Evolutionary conservation across 2,797 vertebrate species (phyloP).

Genomic region (Margarornis squamiger): DNA sequence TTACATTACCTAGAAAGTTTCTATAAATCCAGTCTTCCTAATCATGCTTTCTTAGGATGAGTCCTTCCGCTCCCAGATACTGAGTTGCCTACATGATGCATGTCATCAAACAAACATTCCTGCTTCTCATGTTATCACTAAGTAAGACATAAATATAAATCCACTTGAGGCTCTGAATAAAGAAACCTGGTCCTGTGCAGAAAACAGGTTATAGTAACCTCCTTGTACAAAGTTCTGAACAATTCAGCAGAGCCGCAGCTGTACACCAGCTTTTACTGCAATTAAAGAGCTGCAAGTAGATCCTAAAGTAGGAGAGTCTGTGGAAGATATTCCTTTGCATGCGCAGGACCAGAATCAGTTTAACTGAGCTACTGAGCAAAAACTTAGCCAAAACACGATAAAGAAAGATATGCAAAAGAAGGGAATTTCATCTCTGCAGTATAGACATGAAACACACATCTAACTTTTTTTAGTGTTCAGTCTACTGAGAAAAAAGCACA

Average conservation of each 20-base stretch:
- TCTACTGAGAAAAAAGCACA: background rate
- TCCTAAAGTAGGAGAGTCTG: background rate
- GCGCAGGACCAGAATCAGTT: background rate
- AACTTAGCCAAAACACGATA: background rate
- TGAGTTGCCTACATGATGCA: background rate
- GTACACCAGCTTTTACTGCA: background rate
- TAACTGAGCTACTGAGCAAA: background rate
- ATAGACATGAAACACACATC: background rate
- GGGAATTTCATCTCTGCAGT: background rate
- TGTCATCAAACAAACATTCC: background rate
- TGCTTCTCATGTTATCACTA: background rate
- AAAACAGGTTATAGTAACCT: background rate
- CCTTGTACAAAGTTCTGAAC: background rate
- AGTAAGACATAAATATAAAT: background rate
- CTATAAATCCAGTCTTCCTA: background rate
- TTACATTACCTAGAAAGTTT: background rate
- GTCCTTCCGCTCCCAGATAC: background rate
- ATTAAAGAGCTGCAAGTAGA: background rate
- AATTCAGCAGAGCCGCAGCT: background rate
- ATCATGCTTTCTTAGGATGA: background rate
- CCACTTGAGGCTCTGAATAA: background rate
- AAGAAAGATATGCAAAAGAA: background rate
- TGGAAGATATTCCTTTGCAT: background rate
- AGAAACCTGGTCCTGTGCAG: background rate
- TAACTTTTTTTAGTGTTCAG: background rate